These are phyloP conservation scores for Temnothorax curvispinosus DNA, from an alignment of 1,140 invertebrate species.

Conservation along the genomic window DNA sequence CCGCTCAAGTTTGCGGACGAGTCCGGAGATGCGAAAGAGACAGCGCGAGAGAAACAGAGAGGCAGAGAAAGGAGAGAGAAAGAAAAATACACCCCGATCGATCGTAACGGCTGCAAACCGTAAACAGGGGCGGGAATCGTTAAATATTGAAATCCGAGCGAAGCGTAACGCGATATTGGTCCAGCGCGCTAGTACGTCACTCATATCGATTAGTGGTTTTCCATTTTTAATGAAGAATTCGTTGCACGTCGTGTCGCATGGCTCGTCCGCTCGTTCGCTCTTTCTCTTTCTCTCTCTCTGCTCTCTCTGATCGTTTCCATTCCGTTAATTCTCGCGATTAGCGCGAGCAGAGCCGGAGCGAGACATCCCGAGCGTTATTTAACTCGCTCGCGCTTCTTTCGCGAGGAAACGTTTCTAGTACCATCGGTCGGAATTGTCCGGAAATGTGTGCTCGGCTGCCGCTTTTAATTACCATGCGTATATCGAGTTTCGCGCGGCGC, in stretches of 20 bases:
- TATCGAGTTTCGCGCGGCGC: conserved; percentile 29
- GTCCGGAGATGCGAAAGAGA: conserved; percentile 7
- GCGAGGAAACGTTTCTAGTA: conserved; percentile 5
- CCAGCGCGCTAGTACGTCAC: conserved; percentile 35
- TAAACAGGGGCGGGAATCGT: conserved; percentile 56
- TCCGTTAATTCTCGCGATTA: conserved; percentile 48
- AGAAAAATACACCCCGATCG: conserved; percentile 13
- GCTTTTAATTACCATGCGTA: conserved; percentile 46
- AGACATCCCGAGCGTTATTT: conserved; percentile 12
- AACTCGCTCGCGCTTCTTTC: conserved; percentile 35
- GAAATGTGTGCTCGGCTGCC: conserved; percentile 3
- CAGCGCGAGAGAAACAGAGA: neutral
- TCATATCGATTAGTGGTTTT: conserved; percentile 60
- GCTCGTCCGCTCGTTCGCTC: neutral
- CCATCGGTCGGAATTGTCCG: conserved; percentile 32
- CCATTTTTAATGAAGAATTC: conserved; percentile 63
- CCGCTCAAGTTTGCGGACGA: conserved; percentile 45
- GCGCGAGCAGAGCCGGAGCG: neutral
- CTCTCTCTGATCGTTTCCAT: conserved; percentile 10
- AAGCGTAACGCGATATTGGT: conserved; percentile 44
- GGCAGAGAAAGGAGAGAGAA: neutral
- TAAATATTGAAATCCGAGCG: conserved; percentile 60
- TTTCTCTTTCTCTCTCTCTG: neutral
- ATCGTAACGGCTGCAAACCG: conserved; percentile 34
- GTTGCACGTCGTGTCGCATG: conserved; percentile 22